These are phyloP conservation scores for Liposcelis brunnea DNA, from an alignment of 2,888 invertebrate species.

Conservation along the genomic window DNA sequence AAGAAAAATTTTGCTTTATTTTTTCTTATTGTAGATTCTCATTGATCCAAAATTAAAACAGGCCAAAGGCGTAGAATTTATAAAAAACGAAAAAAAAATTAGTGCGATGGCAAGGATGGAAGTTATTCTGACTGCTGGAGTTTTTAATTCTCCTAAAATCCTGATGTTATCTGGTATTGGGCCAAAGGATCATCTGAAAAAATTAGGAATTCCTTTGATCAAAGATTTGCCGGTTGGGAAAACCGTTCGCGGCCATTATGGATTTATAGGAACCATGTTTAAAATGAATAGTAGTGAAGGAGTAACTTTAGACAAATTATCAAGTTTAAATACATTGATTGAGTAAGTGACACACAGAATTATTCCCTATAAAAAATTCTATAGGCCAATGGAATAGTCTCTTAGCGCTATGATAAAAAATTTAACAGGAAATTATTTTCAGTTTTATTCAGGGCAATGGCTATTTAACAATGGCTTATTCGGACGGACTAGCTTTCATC, in stretches of 20 bases:
- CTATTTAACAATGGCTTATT: too few species aligned
- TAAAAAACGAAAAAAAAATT: conserved; percentile 31
- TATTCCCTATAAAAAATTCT: too few species aligned
- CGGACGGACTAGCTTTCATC: too few species aligned
- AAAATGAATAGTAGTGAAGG: conserved; percentile 25
- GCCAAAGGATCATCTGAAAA: conserved; percentile 36
- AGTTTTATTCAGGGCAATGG: too few species aligned
- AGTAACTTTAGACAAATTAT: too few species aligned
- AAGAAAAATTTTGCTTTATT: too few species aligned
- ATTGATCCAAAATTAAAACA: conserved; percentile 34
- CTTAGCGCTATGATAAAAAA: too few species aligned
- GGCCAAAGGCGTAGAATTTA: conserved; percentile 38
- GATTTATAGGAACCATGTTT: conserved; percentile 41
- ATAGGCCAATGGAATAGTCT: too few species aligned
- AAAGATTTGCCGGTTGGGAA: conserved; percentile 42
- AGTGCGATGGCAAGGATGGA: conserved; percentile 43
- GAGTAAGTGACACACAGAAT: too few species aligned
- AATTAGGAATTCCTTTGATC: conserved; percentile 33
- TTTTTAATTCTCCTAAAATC: conserved; percentile 55
- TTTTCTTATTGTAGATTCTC: conserved; percentile 37
- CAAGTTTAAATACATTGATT: too few species aligned
- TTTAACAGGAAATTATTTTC: too few species aligned
- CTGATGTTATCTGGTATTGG: conserved; percentile 64
- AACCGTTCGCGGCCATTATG: conserved; percentile 48
- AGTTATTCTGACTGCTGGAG: conserved; percentile 53